These are phyloP conservation scores for Lethrus apterus DNA, from an alignment of 1,140 invertebrate genomes.

Conservation along the genomic window DNA sequence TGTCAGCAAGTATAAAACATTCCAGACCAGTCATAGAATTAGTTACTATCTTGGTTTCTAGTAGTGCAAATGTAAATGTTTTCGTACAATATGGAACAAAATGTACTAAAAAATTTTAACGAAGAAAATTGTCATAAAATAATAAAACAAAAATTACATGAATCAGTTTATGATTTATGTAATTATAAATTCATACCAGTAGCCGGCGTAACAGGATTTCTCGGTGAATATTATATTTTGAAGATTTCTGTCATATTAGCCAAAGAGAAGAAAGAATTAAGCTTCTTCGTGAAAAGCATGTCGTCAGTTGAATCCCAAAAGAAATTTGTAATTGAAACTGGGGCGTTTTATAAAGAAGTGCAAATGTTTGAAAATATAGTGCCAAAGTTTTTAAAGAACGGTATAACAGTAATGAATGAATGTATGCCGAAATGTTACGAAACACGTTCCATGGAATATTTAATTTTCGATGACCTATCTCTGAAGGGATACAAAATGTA, in stretches of 20 bases:
- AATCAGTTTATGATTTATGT: neutral
- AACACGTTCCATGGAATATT: neutral
- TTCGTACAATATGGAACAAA: too few species aligned
- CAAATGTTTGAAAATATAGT: neutral
- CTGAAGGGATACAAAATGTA: slow-evolving; percentile 2
- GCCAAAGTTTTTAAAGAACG: neutral
- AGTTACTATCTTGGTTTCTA: too few species aligned
- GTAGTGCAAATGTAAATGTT: too few species aligned
- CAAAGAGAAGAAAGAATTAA: neutral
- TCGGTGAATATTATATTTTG: slow-evolving; percentile 18
- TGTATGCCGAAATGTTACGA: slow-evolving; percentile 11
- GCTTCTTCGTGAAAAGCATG: slow-evolving; percentile 16
- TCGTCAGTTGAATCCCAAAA: slow-evolving; percentile 4
- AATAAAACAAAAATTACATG: slow-evolving; percentile 4
- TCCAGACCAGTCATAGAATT: too few species aligned
- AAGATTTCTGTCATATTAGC: slow-evolving; percentile 1
- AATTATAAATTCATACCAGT: slow-evolving; percentile 14
- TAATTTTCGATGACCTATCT: slow-evolving; percentile 17
- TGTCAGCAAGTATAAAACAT: too few species aligned
- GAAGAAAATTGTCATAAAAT: slow-evolving; percentile 8
- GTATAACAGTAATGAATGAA: slow-evolving; percentile 1
- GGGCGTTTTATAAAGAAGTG: slow-evolving; percentile 2
- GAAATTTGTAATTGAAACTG: slow-evolving; percentile 11
- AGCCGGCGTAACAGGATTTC: slow-evolving; percentile 9
- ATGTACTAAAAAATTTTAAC: too few species aligned